Evolutionary conservation across 2,113 vertebrate genomes (phyloP).

Genomic region (Dascyllus trimaculatus): DNA sequence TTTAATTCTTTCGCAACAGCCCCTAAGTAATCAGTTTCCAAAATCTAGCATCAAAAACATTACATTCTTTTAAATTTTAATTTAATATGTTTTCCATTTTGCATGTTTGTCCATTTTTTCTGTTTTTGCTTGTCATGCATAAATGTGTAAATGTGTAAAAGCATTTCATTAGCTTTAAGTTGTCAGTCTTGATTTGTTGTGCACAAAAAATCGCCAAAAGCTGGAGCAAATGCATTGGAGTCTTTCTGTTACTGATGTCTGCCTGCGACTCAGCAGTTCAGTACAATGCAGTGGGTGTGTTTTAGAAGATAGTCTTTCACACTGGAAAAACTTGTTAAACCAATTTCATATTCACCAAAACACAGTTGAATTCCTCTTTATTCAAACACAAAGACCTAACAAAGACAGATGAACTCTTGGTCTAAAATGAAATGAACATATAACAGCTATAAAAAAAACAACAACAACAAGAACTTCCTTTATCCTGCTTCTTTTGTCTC

Average conservation of each 20-base stretch:
- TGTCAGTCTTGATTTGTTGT: background rate
- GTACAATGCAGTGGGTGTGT: background rate
- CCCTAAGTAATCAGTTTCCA: too few species aligned
- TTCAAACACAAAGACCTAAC: background rate
- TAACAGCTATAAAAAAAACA: background rate
- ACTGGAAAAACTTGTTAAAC: background rate
- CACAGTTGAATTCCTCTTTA: background rate
- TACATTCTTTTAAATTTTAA: too few species aligned
- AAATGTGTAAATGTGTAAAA: background rate
- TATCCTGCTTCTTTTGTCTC: conserved; percentile 5
- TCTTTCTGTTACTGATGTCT: background rate
- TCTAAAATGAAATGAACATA: background rate
- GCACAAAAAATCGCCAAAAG: background rate
- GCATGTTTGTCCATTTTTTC: too few species aligned
- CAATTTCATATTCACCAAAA: background rate
- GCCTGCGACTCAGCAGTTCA: background rate
- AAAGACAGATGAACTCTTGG: background rate
- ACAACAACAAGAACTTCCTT: background rate
- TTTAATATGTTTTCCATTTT: too few species aligned
- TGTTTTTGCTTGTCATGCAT: too few species aligned
- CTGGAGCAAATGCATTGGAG: background rate
- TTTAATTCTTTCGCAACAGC: too few species aligned
- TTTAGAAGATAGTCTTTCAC: background rate
- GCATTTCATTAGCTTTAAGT: background rate
- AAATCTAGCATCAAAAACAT: too few species aligned